Evolutionary conservation across 92 coral and sea anemone species (phyloP), one percentile per base, ranked within the genome.

Genomic region (Metridium senile): DNA sequence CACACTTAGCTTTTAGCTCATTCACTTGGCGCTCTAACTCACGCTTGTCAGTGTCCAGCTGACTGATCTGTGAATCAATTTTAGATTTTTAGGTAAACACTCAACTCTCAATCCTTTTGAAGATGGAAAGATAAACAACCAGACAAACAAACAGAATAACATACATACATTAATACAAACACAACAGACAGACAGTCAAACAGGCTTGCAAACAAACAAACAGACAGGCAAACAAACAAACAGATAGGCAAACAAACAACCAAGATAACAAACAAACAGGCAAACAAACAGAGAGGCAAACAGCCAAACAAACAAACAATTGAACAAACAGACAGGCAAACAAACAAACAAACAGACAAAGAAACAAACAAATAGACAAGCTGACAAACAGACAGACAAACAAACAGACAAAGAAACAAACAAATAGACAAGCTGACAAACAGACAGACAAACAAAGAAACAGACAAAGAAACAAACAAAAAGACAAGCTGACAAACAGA

Each of bases 1-100:
- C 99, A 62, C 99, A 95, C 85, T 95, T 95, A 26, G 99, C 97
- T 63, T 95, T 95, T 82, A 95, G 88, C 62, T 95, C 99, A 76
- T 95, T 95, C 72, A 95, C 99, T 58, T 84, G 93, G 18, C 99
- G 91, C 74, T 95, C 99, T 75, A 95, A 83, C 58, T 92, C 99
- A 23, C 97, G 91, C 70, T 95, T 95, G 86, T 92, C 99, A 70
- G 81, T 86, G 54, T 92, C 99, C 43, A 95, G 89, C 58, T 95
- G 97, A 83, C 89, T 91, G 59, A 95, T 95, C 99, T 95, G 78
- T 9, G 25, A 4, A 54, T 16, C n/a, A n/a, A n/a, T n/a, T n/a
- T n/a, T n/a, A n/a, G n/a, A n/a, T n/a, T n/a, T n/a, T n/a, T n/a
- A n/a, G n/a, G n/a, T n/a, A n/a, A n/a, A n/a, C n/a, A n/a, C n/a